Conservation (phyloP, 2,797 vertebrate species). For the Etheostoma nigrum region DNA sequence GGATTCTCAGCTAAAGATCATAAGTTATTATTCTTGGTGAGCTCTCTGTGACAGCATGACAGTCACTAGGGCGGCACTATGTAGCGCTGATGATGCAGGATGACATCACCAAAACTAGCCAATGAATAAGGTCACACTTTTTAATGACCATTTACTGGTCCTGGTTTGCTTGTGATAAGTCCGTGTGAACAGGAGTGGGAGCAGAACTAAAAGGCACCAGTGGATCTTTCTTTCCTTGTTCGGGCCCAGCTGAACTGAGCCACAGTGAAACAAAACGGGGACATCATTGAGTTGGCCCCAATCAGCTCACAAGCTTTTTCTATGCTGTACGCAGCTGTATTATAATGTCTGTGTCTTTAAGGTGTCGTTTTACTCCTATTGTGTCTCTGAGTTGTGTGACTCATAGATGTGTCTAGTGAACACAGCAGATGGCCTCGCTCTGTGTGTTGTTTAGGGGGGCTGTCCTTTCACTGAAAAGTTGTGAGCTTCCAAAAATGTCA, state of each 20-base stretch:
- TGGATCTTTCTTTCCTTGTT: not conserved
- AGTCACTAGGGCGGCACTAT: no score
- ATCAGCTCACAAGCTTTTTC: not conserved
- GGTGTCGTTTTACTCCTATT: conserved; percentile 16
- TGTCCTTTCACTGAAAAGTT: not conserved
- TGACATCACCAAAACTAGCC: not conserved
- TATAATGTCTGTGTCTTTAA: not conserved
- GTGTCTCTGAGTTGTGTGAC: conserved; percentile 16
- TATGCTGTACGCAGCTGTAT: not conserved
- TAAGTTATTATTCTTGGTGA: no score
- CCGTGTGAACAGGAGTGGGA: not conserved
- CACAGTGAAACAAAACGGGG: not conserved
- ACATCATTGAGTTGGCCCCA: not conserved
- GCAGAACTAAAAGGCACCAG: not conserved
- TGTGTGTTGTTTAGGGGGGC: not conserved
- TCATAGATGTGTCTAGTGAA: not conserved
- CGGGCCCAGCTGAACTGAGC: not conserved
- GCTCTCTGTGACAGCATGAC: no score
- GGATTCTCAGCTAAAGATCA: no score
- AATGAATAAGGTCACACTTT: not conserved
- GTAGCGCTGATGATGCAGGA: no score
- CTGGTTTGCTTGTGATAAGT: not conserved
- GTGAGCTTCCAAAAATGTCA: not conserved
- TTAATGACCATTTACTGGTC: not conserved
- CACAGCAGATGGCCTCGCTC: not conserved